These are phyloP conservation scores for Ectemnius continuus DNA, from an alignment of 2,888 invertebrate genomes.

Conservation along the genomic window DNA sequence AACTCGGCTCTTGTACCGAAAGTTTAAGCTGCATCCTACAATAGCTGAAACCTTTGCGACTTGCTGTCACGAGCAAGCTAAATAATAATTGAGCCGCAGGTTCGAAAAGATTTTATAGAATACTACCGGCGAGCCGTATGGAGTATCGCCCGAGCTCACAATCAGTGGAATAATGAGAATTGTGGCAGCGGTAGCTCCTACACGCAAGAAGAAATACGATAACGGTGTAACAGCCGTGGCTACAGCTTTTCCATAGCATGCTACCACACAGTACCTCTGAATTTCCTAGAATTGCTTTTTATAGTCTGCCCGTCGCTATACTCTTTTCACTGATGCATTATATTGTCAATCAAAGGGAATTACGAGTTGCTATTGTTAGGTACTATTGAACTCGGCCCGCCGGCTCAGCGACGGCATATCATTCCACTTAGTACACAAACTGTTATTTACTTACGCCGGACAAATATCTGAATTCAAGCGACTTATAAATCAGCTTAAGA, in stretches of 20 bases:
- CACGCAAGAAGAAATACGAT: not conserved
- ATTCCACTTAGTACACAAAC: too few species aligned
- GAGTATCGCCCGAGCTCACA: not conserved
- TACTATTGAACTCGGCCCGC: not conserved
- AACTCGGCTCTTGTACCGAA: too few species aligned
- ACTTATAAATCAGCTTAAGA: too few species aligned
- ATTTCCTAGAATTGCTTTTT: constrained; percentile 18
- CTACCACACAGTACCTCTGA: not conserved
- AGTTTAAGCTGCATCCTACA: too few species aligned
- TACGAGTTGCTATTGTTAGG: constrained; percentile 18
- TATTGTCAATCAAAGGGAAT: constrained; percentile 14
- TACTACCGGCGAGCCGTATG: too few species aligned
- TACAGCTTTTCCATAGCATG: not conserved
- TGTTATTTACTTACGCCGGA: too few species aligned
- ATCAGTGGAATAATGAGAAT: constrained; percentile 2
- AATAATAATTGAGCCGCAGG: too few species aligned
- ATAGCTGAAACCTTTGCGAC: too few species aligned
- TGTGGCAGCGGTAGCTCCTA: not conserved
- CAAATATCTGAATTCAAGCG: too few species aligned
- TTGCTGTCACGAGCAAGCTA: too few species aligned
- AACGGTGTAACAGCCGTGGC: not conserved
- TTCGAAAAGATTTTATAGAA: too few species aligned
- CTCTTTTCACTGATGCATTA: constrained; percentile 1
- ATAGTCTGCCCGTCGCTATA: constrained; percentile 5
- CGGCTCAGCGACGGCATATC: too few species aligned